These are phyloP conservation scores for Drosophila quadrilineata DNA, from an alignment of 1,140 invertebrate genomes.

Conservation along the genomic window DNA sequence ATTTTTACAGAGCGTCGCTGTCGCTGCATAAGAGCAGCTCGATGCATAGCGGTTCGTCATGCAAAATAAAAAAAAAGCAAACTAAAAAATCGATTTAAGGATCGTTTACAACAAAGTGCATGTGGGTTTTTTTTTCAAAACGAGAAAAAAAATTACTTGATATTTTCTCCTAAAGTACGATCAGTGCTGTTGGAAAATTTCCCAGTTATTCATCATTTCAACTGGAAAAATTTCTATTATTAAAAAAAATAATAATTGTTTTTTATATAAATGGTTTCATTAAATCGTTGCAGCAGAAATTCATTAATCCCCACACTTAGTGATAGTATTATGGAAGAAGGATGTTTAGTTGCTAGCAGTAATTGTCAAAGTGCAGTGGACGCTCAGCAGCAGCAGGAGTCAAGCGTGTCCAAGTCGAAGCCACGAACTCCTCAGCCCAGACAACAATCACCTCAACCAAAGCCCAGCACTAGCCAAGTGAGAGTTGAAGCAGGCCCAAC, in stretches of 20 bases:
- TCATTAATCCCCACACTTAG: background rate
- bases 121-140: too few species aligned
- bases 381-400: constrained; percentile 36
- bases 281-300: constrained; percentile 34
- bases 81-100: background rate
- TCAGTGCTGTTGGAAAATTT: too few species aligned
- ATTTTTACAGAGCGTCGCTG: constrained; percentile 47
- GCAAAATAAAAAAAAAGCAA: background rate
- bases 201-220: background rate
- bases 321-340: constrained; percentile 71
- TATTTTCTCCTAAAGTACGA: too few species aligned
- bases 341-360: constrained; percentile 64
- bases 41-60: constrained; percentile 13
- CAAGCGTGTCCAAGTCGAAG: constrained; percentile 7
- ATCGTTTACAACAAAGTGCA: constrained; percentile 4
- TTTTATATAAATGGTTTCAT: background rate
- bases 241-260: too few species aligned
- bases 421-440: constrained; percentile 8
- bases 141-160: too few species aligned
- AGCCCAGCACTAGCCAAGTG: constrained; percentile 54
- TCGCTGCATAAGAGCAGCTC: constrained; percentile 5
- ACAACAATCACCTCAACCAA: constrained; percentile 14
- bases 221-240: background rate
- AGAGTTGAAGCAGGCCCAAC: background rate
- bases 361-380: constrained; percentile 49